Evolutionary conservation across 2,797 vertebrate genomes (phyloP), one percentile per base, ranked within the genome.

Genomic region (Hoplostethus mediterraneus): DNA sequence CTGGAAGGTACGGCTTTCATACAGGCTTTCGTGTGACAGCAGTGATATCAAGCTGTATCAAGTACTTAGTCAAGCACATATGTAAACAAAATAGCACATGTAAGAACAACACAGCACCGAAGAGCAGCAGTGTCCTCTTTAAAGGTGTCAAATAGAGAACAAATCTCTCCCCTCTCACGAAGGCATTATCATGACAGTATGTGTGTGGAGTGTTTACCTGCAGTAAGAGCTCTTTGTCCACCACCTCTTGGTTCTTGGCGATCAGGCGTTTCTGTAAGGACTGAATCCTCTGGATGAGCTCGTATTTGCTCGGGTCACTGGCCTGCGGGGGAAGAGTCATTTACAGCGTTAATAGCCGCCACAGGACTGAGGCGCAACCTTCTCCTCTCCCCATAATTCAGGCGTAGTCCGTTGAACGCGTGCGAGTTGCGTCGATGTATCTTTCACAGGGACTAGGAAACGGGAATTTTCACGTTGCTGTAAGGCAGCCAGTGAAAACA

Each of bases 271-370:
- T 97, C 90, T 99, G 98, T 75, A 99, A 90, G 2, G 92, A 92
- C 61, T 99, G 97, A 79, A 97, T 95, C 94, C 98, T 99, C 93
- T 96, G 94, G 88, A 99, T 97, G 87, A 99, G 92, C 74, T 97
- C 95, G 44, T 95, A 98, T 74, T 95, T 96, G 80, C 88, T 91
- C 8, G 97, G 97, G 87, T 99, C 97, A 1, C 90, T 97, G 79
- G 96, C 97, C 97, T 99, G 91, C n/a, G 80, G 21, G 21, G 51
- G 21, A 42, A 67, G 30, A 71, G 54, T 36, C 51, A 63, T 67
- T 64, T 51, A 65, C 5, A 62, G 62, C 55, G 30, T 84, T 73
- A 75, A 66, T 51, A 17, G 55, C 33, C 28, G 10, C 36, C 38
- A 47, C 47, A 48, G 63, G 63, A 67, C 5, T 55, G 55, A 65